Conservation (phyloP, 1,140 invertebrate species). For the Trachelipus rathkii region DNA sequence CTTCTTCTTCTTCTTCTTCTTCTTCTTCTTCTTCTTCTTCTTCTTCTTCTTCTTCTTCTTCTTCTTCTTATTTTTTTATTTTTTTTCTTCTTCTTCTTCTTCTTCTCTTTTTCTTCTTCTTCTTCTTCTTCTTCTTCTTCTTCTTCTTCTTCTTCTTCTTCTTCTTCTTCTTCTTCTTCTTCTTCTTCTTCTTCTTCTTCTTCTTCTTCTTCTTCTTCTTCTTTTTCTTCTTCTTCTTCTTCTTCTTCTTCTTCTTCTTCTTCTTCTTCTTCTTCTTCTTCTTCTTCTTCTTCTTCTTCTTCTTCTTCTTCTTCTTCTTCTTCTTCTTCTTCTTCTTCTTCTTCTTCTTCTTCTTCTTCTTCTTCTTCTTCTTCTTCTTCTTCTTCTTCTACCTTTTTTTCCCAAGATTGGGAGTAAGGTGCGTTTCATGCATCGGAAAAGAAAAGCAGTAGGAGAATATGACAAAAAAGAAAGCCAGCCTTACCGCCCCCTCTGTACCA, state of each 20-base stretch:
- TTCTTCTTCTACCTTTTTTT: conserved; percentile 9
- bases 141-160: conserved; percentile 10
- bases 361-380: conserved; percentile 9
- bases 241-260: conserved; percentile 9
- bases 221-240: conserved; percentile 9
- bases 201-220: conserved; percentile 9
- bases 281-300: conserved; percentile 9
- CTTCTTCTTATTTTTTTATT: too few relatives aligned
- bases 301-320: conserved; percentile 9
- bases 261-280: conserved; percentile 9
- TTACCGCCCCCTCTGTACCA: too few relatives aligned
- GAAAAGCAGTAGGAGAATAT: too few relatives aligned
- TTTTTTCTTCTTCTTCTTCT: too few relatives aligned
- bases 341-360: conserved; percentile 9
- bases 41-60: too few relatives aligned
- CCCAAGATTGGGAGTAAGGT: too few relatives aligned
- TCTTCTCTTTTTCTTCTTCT: too few relatives aligned
- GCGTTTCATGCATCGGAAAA: too few relatives aligned
- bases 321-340: conserved; percentile 9
- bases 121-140: too few relatives aligned
- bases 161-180: conserved; percentile 9
- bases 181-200: conserved; percentile 9
- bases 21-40: too few relatives aligned
- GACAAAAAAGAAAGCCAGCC: too few relatives aligned
- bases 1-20: too few relatives aligned